phyloP scores from a whole-genome alignment of 2,888 invertebrate species.

The Lypha dubia region DNA sequence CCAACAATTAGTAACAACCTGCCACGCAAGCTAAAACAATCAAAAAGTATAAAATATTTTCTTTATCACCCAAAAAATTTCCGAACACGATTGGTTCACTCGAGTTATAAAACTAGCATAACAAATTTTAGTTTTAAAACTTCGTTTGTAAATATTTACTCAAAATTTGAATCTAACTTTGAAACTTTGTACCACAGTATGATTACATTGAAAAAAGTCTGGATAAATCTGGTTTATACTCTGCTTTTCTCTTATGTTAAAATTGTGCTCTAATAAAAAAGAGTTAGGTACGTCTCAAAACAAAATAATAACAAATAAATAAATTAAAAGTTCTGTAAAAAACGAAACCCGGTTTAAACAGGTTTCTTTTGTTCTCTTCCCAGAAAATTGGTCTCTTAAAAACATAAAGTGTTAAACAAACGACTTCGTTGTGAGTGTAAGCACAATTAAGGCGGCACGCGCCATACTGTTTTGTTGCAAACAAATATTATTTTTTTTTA shows the following conservation, averaged over 20 bases:
- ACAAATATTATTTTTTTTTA: no score
- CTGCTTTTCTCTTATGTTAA: not conserved
- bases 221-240: slow-evolving; percentile 4
- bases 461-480: not conserved
- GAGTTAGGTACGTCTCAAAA: slow-evolving; percentile 7
- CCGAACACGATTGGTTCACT: not conserved
- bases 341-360: not conserved
- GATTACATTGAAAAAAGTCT: slow-evolving; percentile 2
- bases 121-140: not conserved
- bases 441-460: not conserved
- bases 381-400: not conserved
- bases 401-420: not conserved
- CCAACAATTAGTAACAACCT: no score
- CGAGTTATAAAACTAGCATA: not conserved
- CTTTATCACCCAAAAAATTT: not conserved
- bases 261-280: not conserved
- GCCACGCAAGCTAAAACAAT: no score
- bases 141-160: not conserved
- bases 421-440: not conserved
- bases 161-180: not conserved
- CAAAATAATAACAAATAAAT: slow-evolving; percentile 3
- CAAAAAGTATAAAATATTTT: no score
- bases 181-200: not conserved
- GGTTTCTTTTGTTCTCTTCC: slow-evolving; percentile 5
- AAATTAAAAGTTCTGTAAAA: slow-evolving; percentile 10